Conservation (phyloP, 2,113 vertebrate species). For the Ciconia boyciana region DNA sequence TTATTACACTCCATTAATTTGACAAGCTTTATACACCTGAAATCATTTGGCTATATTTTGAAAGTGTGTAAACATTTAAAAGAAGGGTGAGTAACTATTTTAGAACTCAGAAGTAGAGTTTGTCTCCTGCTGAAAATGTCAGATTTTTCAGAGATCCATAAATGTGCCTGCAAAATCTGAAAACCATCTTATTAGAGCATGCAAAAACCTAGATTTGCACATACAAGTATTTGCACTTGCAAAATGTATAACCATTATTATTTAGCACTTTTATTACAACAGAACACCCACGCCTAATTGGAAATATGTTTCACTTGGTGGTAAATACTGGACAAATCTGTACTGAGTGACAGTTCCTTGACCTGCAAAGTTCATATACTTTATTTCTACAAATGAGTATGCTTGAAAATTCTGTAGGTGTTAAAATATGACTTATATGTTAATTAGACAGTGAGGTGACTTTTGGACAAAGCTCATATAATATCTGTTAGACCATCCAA, state of each 20-base stretch:
- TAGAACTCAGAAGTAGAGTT: background rate
- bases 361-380: background rate
- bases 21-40: background rate
- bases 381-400: background rate
- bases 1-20: background rate
- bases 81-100: background rate
- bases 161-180: background rate
- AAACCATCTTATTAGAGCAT: background rate
- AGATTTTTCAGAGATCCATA: background rate
- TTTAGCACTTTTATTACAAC: background rate
- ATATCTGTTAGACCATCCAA: background rate
- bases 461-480: background rate
- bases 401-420: background rate
- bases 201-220: constrained; percentile 2
- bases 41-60: background rate
- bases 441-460: background rate
- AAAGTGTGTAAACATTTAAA: background rate
- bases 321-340: background rate
- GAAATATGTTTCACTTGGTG: background rate
- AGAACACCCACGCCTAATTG: background rate
- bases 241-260: background rate
- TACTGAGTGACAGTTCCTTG: background rate
- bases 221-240: background rate
- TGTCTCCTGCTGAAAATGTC: background rate
- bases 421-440: background rate